Evolutionary conservation across 2,888 invertebrate species (phyloP).

Genomic region (Philereme vetulata): DNA sequence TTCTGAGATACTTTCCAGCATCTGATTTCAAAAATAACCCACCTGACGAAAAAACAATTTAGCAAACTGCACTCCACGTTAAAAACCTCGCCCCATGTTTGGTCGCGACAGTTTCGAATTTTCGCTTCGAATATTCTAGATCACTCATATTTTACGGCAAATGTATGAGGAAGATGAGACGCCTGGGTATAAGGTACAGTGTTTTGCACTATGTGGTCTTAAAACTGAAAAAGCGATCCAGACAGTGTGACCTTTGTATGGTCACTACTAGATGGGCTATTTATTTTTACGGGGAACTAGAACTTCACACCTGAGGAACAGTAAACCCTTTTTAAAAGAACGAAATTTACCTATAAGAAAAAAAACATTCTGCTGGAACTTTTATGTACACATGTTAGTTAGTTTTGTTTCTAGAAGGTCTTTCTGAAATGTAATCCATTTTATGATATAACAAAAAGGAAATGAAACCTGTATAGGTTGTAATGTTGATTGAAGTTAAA

Average conservation of each 20-base stretch:
- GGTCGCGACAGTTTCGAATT: slow-evolving; percentile 29
- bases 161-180: slow-evolving; percentile 49
- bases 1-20: too few relatives aligned
- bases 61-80: slow-evolving; percentile 10
- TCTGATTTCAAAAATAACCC: too few relatives aligned
- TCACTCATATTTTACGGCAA: slow-evolving; percentile 50
- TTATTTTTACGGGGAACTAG: neutral
- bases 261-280: slow-evolving; percentile 2
- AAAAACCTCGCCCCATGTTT: slow-evolving; percentile 6
- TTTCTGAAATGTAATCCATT: too few relatives aligned
- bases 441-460: too few relatives aligned
- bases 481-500: too few relatives aligned
- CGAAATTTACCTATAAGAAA: neutral
- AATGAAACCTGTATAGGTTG: too few relatives aligned
- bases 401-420: too few relatives aligned
- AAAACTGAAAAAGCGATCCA: slow-evolving; percentile 21
- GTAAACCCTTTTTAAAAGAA: neutral
- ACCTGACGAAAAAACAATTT: neutral
- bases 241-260: slow-evolving; percentile 3
- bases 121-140: slow-evolving; percentile 44
- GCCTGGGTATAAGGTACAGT: slow-evolving; percentile 48
- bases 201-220: slow-evolving; percentile 48
- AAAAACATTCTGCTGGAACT: neutral
- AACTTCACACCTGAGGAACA: neutral
- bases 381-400: neutral